These are phyloP conservation scores for Papilio xuthus DNA, from an alignment of 1,140 invertebrate genomes.

Conservation along the genomic window DNA sequence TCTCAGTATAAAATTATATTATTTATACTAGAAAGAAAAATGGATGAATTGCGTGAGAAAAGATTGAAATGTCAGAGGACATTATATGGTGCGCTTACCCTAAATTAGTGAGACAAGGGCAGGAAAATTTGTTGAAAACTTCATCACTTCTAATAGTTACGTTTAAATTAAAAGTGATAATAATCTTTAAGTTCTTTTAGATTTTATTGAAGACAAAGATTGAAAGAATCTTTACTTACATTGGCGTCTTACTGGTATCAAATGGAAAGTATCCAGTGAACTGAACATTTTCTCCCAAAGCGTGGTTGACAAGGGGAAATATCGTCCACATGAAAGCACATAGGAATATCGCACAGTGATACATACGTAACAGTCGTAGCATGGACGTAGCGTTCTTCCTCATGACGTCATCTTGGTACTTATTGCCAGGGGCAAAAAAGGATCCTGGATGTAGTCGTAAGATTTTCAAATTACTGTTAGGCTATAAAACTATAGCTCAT, in stretches of 20 bases:
- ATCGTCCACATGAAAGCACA: conserved; percentile 52
- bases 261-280: conserved; percentile 68
- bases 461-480: background rate
- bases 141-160: too few relatives aligned
- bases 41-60: background rate
- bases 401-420: conserved; percentile 50
- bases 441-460: conserved; percentile 44
- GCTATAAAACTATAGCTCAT: background rate
- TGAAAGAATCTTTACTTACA: conserved; percentile 50
- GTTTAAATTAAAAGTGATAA: too few relatives aligned
- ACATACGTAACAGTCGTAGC: conserved; percentile 53
- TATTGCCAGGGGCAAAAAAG: conserved; percentile 51
- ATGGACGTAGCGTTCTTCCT: conserved; percentile 53
- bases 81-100: too few relatives aligned
- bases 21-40: too few relatives aligned
- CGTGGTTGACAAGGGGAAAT: conserved; percentile 58
- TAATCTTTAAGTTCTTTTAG: too few relatives aligned
- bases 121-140: background rate
- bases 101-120: background rate
- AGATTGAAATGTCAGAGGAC: background rate
- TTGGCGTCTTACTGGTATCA: conserved; percentile 48
- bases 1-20: too few relatives aligned
- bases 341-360: conserved; percentile 47
- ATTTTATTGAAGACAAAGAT: too few relatives aligned
- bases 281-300: conserved; percentile 50